A percentile compares a stretch with the other conserved stretches of the same genome.
Conservation (phyloP, 2,113 vertebrate genomes). For the Tretioscincus oriximinensis region DNA sequence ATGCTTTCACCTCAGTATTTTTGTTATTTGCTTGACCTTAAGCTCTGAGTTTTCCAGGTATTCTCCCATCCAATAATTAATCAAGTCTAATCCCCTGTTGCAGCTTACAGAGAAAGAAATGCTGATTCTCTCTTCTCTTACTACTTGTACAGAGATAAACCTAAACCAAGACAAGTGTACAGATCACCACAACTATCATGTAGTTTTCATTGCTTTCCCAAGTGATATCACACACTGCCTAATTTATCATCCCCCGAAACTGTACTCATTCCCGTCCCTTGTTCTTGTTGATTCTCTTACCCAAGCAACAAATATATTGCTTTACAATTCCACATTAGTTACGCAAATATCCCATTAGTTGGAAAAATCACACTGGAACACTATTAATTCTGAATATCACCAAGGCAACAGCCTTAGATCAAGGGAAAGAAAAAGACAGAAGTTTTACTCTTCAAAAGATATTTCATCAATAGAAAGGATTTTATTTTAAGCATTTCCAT, state of each 20-base stretch:
- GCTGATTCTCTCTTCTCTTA: background rate
- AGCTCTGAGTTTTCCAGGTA: too few species aligned
- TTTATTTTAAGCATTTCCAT: background rate
- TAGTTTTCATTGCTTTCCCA: slow-evolving; percentile 8
- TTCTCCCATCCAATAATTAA: too few species aligned
- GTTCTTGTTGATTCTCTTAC: background rate
- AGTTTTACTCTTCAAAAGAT: background rate
- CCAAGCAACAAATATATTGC: background rate
- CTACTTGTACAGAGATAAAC: background rate
- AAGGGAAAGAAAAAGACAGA: background rate
- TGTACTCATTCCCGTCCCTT: background rate
- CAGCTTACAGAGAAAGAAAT: too few species aligned
- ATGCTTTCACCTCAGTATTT: too few species aligned
- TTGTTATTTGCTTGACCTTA: too few species aligned
- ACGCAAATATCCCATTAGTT: background rate
- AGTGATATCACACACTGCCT: background rate
- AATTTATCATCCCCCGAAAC: slow-evolving; percentile 27
- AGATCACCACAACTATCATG: slow-evolving; percentile 19
- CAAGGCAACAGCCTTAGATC: fast-evolving
- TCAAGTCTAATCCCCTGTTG: too few species aligned
- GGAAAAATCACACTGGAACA: background rate
- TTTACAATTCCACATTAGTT: background rate
- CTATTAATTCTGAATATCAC: background rate
- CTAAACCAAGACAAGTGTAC: slow-evolving; percentile 28
- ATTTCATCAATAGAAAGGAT: background rate